Evolutionary conservation across 1,140 invertebrate species (phyloP).

Genomic region (Dendrolimus kikuchii): DNA sequence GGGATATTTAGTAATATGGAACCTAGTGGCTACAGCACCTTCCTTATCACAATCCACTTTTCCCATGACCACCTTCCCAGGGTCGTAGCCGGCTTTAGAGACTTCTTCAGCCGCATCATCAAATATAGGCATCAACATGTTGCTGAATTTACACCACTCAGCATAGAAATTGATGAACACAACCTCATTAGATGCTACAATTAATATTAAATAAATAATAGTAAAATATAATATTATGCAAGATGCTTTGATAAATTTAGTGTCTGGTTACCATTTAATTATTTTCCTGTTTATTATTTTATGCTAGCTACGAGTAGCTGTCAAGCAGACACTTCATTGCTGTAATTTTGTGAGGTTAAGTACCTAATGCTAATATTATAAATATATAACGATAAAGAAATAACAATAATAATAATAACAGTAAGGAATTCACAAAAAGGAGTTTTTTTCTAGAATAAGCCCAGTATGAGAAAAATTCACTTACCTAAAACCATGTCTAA

Average conservation of each 20-base stretch:
- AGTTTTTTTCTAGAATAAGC: conserved; percentile 11
- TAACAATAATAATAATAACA: conserved; percentile 7
- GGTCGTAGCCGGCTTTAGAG: conserved; percentile 83
- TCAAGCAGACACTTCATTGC: too few species aligned
- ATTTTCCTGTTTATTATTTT: too few species aligned
- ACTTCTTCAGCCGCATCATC: conserved; percentile 96
- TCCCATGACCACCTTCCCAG: conserved; percentile 91
- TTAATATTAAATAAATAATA: conserved; percentile 22
- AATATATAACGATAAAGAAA: not conserved
- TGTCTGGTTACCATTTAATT: too few species aligned
- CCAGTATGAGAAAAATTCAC: conserved; percentile 16
- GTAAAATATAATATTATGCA: not conserved
- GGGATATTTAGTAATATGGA: conserved; percentile 98
- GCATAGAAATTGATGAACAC: conserved; percentile 99
- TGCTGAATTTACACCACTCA: conserved; percentile 97
- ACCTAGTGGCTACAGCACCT: conserved; percentile 86
- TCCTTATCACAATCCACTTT: conserved; percentile 98
- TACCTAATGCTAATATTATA: too few species aligned
- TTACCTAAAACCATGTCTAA: conserved; percentile 89
- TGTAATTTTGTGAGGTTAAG: too few species aligned
- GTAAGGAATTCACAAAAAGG: conserved; percentile 9
- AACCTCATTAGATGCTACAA: conserved; percentile 94
- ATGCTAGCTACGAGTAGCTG: too few species aligned
- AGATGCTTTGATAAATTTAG: not conserved
- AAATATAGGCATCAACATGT: conserved; percentile 96